Base-by-base conservation (phyloP, 2,797 vertebrate species). In the Ctenosaura bakeri region DNA sequence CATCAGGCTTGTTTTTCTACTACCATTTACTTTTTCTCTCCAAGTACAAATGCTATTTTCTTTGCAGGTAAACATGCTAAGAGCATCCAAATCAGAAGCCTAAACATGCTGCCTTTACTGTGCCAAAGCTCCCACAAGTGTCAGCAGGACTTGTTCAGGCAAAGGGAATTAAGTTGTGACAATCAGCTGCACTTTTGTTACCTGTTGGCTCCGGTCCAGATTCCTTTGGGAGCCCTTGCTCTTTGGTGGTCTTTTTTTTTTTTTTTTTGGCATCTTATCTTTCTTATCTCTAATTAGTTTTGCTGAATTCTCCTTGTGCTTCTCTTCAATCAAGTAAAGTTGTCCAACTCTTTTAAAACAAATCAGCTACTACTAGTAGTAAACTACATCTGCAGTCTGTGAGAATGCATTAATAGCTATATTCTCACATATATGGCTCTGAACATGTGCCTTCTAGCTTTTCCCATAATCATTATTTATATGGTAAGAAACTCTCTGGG, bases 261-360 rank as follows among this genome's bases (percentile, higher is more conserved):
- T 87, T 89, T 95, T 87, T 96, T 96, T 95, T 90, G 94, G 95
- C 92, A 95, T 96, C 91, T 96, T 93, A 91, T 96, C 93, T 89
- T 91, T 79, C 93, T 97, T 96, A 96, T 96, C 97, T 95, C 84
- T 84, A 96, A 95, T 96, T 96, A 94, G 95, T 96, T 95, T 90
- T 95, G 93, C 92, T 96, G 96, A 69, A 97, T 79, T 66, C 83
- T 50, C 74, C 93, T 95, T 93, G 89, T 91, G 86, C 96, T 96
- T 96, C 94, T 94, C 94, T 93, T 89, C 90, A 94, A 92, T 86
- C 80, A 0, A 0, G 90, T 95, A 94, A 96, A 85, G 0, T 64
- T 93, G 93, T 86, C 92, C 94, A 94, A 96, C 62, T 26, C 50
- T 69, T 78, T 88, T 4, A 38, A 46, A 64, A 73, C 26, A 90